Evolutionary conservation across 92 coral and sea anemone genomes (phyloP), one percentile per base, ranked within the genome.

Genomic region (Porites rus): DNA sequence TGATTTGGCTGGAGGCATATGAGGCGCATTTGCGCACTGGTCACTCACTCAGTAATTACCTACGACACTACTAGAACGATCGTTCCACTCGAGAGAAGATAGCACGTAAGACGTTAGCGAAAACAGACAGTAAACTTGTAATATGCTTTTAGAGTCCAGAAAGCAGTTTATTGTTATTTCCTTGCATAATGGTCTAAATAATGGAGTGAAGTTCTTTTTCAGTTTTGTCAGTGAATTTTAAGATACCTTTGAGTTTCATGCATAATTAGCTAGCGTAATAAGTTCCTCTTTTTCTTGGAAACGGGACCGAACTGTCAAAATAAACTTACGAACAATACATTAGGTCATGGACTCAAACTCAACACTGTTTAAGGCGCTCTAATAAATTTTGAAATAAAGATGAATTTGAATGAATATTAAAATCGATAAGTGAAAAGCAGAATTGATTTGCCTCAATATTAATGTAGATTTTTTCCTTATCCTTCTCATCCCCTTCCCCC

Each of bases 1-100:
- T 89, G 19, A 38, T 91, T 63, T 95, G 98, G 98, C 80, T 95
- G 74, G 98, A 95, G 74, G 98, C 94, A 14, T 95, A 93, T 60
- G 97, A 93, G 65, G 90, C 77, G 11, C 95, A 92, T 87, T 89
- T 89, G 8, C 90, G 78, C 43, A 87, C 98, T 25, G 96, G 95
- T 28, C 81, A 93, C 10, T 51, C 86, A 1, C 85, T 93, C 61
- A 81, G 85, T 51, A 88, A 68, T 4, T 90, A 84, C 73, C 58
- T 93, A 17, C 70, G 43, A 19, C 83, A 77, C 70, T 77, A n/a
- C 7, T 77, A 61, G 51, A 78, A 56, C 24, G 91, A 86, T 69
- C 69, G 87, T 88, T 43, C 75, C 63, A 38, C 28, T 56, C 61
- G 61, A 14, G 61, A 10, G 61, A 10, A 56, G 61, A 3, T 56